These are phyloP conservation scores for Erpornis zantholeuca DNA, from an alignment of 2,113 vertebrate genomes.

Conservation along the genomic window DNA sequence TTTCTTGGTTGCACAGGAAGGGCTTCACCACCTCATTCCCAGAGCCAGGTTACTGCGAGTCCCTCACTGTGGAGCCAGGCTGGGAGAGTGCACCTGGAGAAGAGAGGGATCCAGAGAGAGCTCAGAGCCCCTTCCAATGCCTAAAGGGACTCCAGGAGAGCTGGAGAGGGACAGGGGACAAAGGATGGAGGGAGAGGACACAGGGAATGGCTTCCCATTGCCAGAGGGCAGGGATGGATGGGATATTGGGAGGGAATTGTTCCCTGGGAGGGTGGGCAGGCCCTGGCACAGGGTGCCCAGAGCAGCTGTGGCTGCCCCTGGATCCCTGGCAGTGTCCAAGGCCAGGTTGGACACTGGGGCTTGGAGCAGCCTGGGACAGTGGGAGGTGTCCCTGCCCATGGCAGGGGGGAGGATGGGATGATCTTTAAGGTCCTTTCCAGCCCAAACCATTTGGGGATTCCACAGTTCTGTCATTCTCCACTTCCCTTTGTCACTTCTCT, in stretches of 20 bases:
- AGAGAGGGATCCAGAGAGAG: neutral
- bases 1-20: neutral
- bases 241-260: fast-evolving
- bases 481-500: neutral
- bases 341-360: fast-evolving
- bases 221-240: neutral
- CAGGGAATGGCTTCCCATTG: neutral
- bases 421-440: neutral
- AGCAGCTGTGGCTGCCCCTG: neutral
- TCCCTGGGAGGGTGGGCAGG: fast-evolving
- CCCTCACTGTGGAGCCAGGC: neutral
- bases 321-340: neutral
- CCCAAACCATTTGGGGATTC: neutral
- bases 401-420: neutral
- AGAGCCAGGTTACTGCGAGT: neutral
- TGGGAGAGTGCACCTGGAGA: neutral
- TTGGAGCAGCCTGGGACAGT: fast-evolving
- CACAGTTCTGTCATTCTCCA: neutral
- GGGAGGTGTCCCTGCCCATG: neutral
- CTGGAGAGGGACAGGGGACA: neutral
- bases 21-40: neutral
- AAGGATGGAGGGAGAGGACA: neutral
- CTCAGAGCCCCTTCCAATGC: neutral
- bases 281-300: neutral
- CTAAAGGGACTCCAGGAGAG: neutral